phyloP scores from a whole-genome alignment of 2,113 vertebrate species.

The Cebus imitator region DNA sequence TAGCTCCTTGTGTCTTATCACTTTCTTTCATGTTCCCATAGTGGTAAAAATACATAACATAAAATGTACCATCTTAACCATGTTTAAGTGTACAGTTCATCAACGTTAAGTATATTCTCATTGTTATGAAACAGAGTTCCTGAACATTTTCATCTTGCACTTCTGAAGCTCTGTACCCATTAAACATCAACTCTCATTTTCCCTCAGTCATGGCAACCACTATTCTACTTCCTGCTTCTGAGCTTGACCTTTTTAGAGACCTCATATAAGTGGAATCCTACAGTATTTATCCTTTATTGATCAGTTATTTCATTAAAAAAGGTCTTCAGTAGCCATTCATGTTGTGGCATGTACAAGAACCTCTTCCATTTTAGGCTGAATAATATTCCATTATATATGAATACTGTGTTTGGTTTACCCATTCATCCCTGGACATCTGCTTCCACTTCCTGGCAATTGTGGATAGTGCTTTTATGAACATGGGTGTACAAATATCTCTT shows the following conservation, averaged over 20 bases:
- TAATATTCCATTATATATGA: background rate
- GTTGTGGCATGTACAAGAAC: background rate
- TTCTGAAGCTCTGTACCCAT: background rate
- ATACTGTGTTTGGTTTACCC: background rate
- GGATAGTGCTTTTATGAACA: background rate
- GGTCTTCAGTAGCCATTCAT: too few species aligned
- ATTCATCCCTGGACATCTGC: background rate
- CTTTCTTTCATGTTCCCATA: background rate
- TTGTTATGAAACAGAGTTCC: background rate
- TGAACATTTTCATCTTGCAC: background rate
- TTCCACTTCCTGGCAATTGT: background rate
- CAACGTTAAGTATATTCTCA: fast-evolving
- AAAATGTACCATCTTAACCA: background rate
- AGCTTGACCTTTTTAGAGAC: background rate
- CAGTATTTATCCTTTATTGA: background rate
- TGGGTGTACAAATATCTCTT: background rate
- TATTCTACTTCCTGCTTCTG: background rate
- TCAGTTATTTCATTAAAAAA: background rate
- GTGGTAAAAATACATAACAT: background rate
- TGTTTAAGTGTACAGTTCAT: background rate
- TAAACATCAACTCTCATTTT: background rate
- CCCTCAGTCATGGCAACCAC: background rate
- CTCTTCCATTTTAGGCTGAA: background rate
- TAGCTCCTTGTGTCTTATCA: background rate
- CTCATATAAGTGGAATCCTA: background rate